phyloP scores from a whole-genome alignment of 2,797 vertebrate genomes.

The Astyanax mexicanus region DNA sequence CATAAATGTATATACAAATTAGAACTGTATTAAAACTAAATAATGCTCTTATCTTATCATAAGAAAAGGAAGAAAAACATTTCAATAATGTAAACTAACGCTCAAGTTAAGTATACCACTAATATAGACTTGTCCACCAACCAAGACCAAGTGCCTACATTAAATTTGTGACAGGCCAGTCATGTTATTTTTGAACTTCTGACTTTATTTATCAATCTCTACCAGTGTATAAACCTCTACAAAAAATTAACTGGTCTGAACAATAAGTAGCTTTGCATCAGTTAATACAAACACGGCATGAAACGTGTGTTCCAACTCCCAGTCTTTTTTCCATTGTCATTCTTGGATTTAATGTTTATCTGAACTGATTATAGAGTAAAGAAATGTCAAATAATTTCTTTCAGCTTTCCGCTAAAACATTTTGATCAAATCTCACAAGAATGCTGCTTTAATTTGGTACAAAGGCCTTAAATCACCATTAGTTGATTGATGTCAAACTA shows the following conservation, averaged over 20 bases:
- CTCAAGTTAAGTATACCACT: no score
- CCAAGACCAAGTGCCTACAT: background rate
- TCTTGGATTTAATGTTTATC: slow-evolving; percentile 2
- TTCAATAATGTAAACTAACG: no score
- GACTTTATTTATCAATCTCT: background rate
- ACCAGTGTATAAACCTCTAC: background rate
- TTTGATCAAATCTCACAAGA: slow-evolving; percentile 9
- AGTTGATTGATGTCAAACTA: slow-evolving; percentile 14
- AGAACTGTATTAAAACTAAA: no score
- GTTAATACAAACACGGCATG: slow-evolving; percentile 8
- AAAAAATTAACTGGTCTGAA: background rate
- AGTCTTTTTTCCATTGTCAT: background rate
- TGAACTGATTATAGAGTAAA: background rate
- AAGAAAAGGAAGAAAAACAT: no score
- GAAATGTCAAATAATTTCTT: background rate
- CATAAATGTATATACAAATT: no score
- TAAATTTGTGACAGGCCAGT: background rate
- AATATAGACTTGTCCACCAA: no score
- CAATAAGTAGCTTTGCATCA: background rate
- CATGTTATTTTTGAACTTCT: no score
- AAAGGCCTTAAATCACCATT: slow-evolving; percentile 7
- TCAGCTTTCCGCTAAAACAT: background rate
- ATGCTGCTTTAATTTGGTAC: background rate
- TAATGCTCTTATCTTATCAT: no score
- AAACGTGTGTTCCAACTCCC: background rate